A percentile compares a stretch with the other conserved stretches of the same genome.
These are phyloP conservation scores for Miltochrista miniata DNA, from an alignment of 2,888 invertebrate genomes.

Conservation along the genomic window DNA sequence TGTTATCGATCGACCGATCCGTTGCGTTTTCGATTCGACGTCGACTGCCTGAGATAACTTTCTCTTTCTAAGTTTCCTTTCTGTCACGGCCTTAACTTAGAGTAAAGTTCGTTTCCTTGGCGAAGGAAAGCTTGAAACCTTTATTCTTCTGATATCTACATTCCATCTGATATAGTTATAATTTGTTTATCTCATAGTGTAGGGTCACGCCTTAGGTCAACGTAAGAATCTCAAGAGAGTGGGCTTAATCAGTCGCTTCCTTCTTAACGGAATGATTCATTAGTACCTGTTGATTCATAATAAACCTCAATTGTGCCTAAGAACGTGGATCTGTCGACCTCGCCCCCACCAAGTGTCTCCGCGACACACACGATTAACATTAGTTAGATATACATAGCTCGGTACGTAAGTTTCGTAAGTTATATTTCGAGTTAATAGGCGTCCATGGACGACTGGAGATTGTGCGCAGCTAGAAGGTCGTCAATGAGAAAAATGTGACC, in stretches of 20 bases:
- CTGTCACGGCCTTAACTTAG: constrained; percentile 30
- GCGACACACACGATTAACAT: constrained; percentile 49
- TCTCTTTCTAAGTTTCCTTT: constrained; percentile 36
- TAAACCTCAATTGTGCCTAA: constrained; percentile 52
- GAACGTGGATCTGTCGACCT: constrained; percentile 58
- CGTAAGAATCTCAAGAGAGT: constrained; percentile 39
- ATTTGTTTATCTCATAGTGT: constrained; percentile 38
- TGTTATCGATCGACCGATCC: constrained; percentile 42
- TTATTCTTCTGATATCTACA: constrained; percentile 46
- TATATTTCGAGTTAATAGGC: constrained; percentile 42
- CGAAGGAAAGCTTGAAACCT: constrained; percentile 58
- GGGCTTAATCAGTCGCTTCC: constrained; percentile 58
- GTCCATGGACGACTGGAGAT: constrained; percentile 48
- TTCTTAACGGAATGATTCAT: constrained; percentile 58
- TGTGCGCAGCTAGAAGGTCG: constrained; percentile 52
- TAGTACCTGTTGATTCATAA: constrained; percentile 47
- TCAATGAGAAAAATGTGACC: constrained; percentile 66
- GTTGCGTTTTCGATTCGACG: constrained; percentile 31
- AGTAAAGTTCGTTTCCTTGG: constrained; percentile 67
- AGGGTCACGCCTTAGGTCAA: constrained; percentile 53
- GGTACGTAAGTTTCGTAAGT: constrained; percentile 52
- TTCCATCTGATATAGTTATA: constrained; percentile 41
- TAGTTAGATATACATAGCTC: constrained; percentile 51
- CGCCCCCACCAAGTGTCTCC: constrained; percentile 61
- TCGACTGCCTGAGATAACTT: constrained; percentile 42